Conservation (phyloP, 23 tunicate species). For the Phallusia fumigata region DNA sequence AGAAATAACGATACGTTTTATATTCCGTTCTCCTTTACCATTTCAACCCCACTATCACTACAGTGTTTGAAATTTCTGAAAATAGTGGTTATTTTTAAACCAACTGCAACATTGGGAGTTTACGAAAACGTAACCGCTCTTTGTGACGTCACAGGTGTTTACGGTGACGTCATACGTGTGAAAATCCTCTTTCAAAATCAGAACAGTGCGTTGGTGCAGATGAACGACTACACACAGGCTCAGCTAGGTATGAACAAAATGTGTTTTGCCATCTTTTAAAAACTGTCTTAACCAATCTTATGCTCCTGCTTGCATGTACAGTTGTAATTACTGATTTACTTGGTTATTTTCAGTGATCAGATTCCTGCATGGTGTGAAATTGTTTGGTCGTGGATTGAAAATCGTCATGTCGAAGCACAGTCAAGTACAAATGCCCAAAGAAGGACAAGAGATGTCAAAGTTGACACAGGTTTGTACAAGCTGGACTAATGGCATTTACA, state of each 20-base stretch:
- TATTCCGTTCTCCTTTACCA: too few relatives aligned
- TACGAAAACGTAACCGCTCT: neutral
- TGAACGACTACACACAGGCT: slow-evolving; percentile 82
- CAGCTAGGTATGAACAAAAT: slow-evolving; percentile 41
- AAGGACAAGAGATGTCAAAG: slow-evolving; percentile 80
- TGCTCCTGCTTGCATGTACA: neutral
- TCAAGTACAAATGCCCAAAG: slow-evolving; percentile 95
- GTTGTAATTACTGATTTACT: neutral
- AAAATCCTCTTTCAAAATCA: slow-evolving; percentile 90
- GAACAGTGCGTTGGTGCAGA: slow-evolving; percentile 90
- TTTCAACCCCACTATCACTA: too few relatives aligned
- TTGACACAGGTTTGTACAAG: slow-evolving; percentile 74
- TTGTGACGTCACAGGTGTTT: slow-evolving; percentile 58
- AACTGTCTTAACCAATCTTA: neutral
- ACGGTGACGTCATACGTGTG: slow-evolving; percentile 91
- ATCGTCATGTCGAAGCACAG: slow-evolving; percentile 74
- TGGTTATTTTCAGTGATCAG: slow-evolving; percentile 27
- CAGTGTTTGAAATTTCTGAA: too few relatives aligned
- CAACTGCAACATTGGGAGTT: too few relatives aligned
- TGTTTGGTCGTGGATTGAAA: slow-evolving; percentile 64
- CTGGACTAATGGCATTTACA: neutral
- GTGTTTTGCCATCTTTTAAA: neutral
- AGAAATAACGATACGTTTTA: too few relatives aligned
- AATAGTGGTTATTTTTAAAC: too few relatives aligned
- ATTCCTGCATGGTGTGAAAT: slow-evolving; percentile 65